Evolutionary conservation across 1,140 invertebrate species (phyloP).

Genomic region (Trachymyrmex septentrionalis): DNA sequence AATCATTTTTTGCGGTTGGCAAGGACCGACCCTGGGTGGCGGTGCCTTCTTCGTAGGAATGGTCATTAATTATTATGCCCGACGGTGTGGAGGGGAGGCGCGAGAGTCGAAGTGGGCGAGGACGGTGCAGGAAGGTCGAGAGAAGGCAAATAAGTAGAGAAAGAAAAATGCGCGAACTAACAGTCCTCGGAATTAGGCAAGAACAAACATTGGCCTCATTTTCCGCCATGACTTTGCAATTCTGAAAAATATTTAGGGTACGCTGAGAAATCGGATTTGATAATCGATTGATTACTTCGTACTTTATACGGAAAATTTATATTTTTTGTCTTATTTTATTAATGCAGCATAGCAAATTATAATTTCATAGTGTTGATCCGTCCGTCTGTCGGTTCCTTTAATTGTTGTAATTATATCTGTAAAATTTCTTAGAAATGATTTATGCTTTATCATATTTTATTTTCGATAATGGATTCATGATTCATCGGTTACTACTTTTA

Average conservation of each 20-base stretch:
- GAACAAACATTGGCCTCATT: conserved; percentile 69
- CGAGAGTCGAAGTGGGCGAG: conserved; percentile 65
- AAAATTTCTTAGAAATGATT: too few relatives aligned
- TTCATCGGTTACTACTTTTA: too few relatives aligned
- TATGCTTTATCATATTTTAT: too few relatives aligned
- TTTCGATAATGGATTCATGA: too few relatives aligned
- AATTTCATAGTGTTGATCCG: too few relatives aligned
- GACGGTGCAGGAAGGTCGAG: conserved; percentile 55
- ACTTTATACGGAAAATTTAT: not conserved
- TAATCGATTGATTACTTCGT: not conserved
- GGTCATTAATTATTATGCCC: conserved; percentile 79
- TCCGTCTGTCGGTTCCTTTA: too few relatives aligned
- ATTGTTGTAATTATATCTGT: too few relatives aligned
- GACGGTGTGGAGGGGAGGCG: conserved; percentile 67
- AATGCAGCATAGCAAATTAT: too few relatives aligned
- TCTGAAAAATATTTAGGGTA: not conserved
- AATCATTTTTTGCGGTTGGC: conserved; percentile 77
- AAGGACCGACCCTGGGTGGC: conserved; percentile 75
- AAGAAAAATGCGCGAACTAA: conserved; percentile 63
- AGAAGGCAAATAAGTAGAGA: conserved; percentile 69
- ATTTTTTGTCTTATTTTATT: not conserved
- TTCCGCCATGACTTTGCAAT: conserved; percentile 37
- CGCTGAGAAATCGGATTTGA: not conserved
- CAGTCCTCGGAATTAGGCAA: conserved; percentile 69
- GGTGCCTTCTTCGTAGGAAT: conserved; percentile 74